These are phyloP conservation scores for Andrena praecox DNA, from an alignment of 2,888 invertebrate species.

Conservation along the genomic window DNA sequence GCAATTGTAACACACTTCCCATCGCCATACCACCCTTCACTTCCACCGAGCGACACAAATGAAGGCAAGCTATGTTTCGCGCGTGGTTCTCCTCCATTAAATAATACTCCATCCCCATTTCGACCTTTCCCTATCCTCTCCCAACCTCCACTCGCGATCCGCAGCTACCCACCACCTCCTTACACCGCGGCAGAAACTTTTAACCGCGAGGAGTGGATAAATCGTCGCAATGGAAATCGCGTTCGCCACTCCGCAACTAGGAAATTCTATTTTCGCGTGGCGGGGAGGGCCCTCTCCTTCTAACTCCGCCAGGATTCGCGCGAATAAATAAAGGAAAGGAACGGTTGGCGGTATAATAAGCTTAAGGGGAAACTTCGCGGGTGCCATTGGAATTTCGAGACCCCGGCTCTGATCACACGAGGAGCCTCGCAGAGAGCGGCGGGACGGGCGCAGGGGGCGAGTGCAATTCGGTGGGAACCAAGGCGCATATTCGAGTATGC, in stretches of 20 bases:
- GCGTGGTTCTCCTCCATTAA: too few species aligned
- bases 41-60: too few species aligned
- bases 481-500: slow-evolving; percentile 36
- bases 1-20: too few species aligned
- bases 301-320: neutral
- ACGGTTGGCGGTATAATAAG: slow-evolving; percentile 36
- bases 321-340: slow-evolving; percentile 32
- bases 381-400: slow-evolving; percentile 27
- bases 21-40: too few species aligned
- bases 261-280: neutral
- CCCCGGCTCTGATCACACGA: slow-evolving; percentile 13
- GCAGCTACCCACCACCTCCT: too few species aligned
- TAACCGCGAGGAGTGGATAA: neutral
- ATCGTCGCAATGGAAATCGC: neutral
- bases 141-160: too few species aligned
- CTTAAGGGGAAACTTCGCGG: slow-evolving; percentile 23
- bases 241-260: neutral
- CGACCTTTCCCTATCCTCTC: too few species aligned
- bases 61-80: too few species aligned
- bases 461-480: slow-evolving; percentile 1
- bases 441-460: neutral
- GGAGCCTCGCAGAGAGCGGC: neutral
- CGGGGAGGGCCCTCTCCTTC: neutral
- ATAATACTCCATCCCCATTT: too few species aligned
- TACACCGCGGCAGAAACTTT: too few species aligned